Base-by-base conservation (phyloP, 2,113 vertebrate species). In the Chaetodon auriga region DNA sequence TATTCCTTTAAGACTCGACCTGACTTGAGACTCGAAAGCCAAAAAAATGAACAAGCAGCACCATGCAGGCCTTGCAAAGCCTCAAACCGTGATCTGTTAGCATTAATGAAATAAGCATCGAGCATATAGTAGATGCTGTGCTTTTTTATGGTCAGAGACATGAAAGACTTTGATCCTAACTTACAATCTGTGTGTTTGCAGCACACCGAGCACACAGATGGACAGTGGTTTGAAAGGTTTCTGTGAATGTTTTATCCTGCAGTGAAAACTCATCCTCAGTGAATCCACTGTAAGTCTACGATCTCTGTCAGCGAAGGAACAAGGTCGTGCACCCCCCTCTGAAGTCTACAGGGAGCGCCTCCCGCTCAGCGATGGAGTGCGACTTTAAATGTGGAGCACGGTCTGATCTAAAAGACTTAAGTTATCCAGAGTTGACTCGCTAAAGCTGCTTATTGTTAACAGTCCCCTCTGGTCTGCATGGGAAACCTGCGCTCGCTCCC, bases 401-500 rank as follows among this genome's bases (percentile, higher is more conserved):
- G 55, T 38, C 54, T 60, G 45, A 43, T 79, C 30, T 60, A 12
- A 63, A 41, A 45, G 51, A 43, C 12, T 25, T 35, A 2, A 60
- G 25, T 58, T 68, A 45, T 72, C 21, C 51, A 45, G 19, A 15
- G 55, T n/a, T 64, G 63, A 78, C 73, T 74, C 18, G 6, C 23
- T 54, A 65, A 75, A 81, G 60, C 73, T 63, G 62, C 43, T 45
- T 58, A 66, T 51, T 58, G 68, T 60, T 12, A 57, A 45, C 62
- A 12, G 53, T 9, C 23, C 43, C 25, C 62, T 55, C 45, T 36
- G 55, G 23, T 55, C 60, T 63, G 75, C 61, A 43, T 72, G 30
- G 73, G 77, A 91, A 82, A 84, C 53, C 57, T 82, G 55, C 0
- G n/a, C 58, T 57, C 4, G 0, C 7, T 53, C 16, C 49, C 25